Evolutionary conservation across 2,113 vertebrate genomes (phyloP), one percentile per base, ranked within the genome.

Genomic region (Carlito syrichta): DNA sequence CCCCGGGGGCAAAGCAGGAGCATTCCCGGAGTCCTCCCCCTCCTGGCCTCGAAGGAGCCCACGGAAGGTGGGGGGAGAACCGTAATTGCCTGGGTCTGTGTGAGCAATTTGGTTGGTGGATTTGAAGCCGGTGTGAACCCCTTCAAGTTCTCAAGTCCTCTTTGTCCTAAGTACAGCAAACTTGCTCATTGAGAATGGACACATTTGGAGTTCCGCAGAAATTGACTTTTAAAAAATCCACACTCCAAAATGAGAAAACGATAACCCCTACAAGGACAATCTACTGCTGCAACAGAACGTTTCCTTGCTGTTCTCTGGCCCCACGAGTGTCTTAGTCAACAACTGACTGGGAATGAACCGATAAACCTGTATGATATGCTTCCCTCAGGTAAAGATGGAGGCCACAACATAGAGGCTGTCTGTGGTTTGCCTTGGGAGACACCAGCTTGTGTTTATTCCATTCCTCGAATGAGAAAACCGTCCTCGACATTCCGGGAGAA

Each of bases 381-480:
- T 83, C 52, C 50, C 11, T 23, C 38, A 17, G 82, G 10, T 48
- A 25, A 52, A 78, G 23, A 38, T 0, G 4, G 43, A 9, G 43
- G 32, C 58, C 58, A 30, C 58, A 13, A 8, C 1, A 1, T 10
- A 12, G 78, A 86, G 81, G 43, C 73, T 38, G 27, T 2, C 14
- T 10, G 71, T 56, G 88, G 25, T 30, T 23, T 9, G 25, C 52
- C 62, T n/a, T 20, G 71, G 50, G 25, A 69, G 63, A 85, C 19
- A 68, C 48, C 35, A 7, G 19, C 40, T 74, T 94, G n/a, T 8
- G 1, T 52, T 73, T 68, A 50, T 87, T 63, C 12, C 81, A 1
- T 90, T 93, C 66, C 38, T 69, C 73, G 54, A 56, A 4, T 27
- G 58, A 56, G 85, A 96, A 88, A 95, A 58, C 63, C 45, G 60